phyloP scores from a whole-genome alignment of 2,888 invertebrate genomes.

The Brachypterus glaber region DNA sequence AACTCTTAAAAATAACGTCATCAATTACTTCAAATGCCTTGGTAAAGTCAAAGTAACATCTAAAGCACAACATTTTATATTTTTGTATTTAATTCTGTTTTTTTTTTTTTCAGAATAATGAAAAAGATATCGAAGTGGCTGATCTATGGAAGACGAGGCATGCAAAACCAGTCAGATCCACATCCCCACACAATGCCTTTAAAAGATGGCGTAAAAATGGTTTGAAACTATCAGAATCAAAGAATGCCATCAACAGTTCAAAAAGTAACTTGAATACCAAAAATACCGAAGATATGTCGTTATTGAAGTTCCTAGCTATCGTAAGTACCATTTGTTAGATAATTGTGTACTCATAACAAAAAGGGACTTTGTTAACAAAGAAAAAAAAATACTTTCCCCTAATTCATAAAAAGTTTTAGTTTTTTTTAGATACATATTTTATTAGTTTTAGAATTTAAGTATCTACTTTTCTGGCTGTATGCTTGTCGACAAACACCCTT shows the following conservation, averaged over 20 bases:
- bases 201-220: slow-evolving; percentile 36
- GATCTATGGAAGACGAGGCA: slow-evolving; percentile 36
- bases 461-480: too few species aligned
- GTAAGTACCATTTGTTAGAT: slow-evolving; percentile 48
- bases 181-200: slow-evolving; percentile 35
- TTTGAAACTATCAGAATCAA: slow-evolving; percentile 25
- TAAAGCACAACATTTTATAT: too few species aligned
- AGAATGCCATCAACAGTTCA: slow-evolving; percentile 23
- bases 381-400: too few species aligned
- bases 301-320: slow-evolving; percentile 68
- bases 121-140: slow-evolving; percentile 37
- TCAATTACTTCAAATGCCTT: too few species aligned
- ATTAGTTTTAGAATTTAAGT: too few species aligned
- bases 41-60: too few species aligned
- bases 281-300: slow-evolving; percentile 41
- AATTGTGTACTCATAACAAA: slow-evolving; percentile 1
- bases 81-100: too few species aligned
- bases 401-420: too few species aligned
- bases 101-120: slow-evolving; percentile 35
- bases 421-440: too few species aligned
- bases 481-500: too few species aligned
- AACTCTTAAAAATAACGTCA: too few species aligned
- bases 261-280: slow-evolving; percentile 16
- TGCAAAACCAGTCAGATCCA: slow-evolving; percentile 28
- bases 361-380: too few species aligned